phyloP scores from a whole-genome alignment of 2,113 vertebrate genomes.

The Pogona vitticeps region DNA sequence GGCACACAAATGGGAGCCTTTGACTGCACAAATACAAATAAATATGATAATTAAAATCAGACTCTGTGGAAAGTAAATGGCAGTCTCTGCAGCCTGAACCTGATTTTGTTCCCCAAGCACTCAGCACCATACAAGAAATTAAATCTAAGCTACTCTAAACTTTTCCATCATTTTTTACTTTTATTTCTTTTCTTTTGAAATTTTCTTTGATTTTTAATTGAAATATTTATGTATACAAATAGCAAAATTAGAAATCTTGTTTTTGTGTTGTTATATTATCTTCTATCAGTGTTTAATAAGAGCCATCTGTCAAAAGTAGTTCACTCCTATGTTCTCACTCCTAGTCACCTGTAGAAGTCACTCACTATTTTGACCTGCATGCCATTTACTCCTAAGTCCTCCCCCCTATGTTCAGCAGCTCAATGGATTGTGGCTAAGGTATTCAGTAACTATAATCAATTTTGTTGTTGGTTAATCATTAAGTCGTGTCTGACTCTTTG shows the following conservation, averaged over 20 bases:
- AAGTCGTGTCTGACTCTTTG: too few species aligned
- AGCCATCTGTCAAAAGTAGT: not conserved
- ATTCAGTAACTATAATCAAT: too few species aligned
- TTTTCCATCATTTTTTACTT: not conserved
- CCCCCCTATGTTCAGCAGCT: too few species aligned
- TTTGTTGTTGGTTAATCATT: too few species aligned
- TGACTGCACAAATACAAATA: constrained; percentile 10
- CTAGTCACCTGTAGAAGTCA: not conserved
- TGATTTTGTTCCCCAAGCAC: constrained; percentile 12
- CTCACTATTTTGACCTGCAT: too few species aligned
- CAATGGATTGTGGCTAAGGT: too few species aligned
- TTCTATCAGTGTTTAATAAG: not conserved
- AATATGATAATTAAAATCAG: constrained; percentile 16
- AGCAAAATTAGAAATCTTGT: not conserved
- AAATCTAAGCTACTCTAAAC: not conserved
- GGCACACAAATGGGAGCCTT: constrained; percentile 12
- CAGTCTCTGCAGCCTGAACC: not conserved
- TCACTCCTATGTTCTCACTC: not conserved
- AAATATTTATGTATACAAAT: not conserved
- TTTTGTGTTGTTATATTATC: not conserved
- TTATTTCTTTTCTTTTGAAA: constrained; percentile 2
- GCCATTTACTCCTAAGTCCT: too few species aligned
- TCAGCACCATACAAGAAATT: not conserved
- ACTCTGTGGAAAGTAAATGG: constrained; percentile 13
- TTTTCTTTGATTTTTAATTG: not conserved